Percentiles rank a stretch among this genome's conserved stretches.
Evolutionary conservation across 2,113 vertebrate species (phyloP).

Genomic region (Hepsetus odoe): DNA sequence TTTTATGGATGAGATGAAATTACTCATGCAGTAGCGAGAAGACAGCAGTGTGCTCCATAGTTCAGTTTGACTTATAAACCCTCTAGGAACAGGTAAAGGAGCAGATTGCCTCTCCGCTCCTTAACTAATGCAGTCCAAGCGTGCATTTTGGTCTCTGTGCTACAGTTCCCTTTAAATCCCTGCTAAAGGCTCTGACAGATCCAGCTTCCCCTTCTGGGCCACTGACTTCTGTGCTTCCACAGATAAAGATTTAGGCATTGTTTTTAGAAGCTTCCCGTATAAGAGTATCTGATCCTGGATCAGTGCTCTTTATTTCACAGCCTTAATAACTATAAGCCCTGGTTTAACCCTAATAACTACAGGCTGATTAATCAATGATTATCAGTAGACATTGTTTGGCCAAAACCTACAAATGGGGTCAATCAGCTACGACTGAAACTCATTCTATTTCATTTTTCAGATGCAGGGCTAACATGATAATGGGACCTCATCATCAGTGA

Average conservation of each 20-base stretch:
- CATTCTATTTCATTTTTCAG: no score
- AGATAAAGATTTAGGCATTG: slow-evolving; percentile 42
- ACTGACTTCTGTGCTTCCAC: slow-evolving; percentile 52
- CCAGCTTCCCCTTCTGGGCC: slow-evolving; percentile 55
- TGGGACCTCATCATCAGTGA: no score
- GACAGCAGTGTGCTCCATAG: not conserved
- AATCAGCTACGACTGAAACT: no score
- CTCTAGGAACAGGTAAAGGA: slow-evolving; percentile 14
- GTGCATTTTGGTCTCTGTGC: slow-evolving; percentile 51
- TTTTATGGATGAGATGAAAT: slow-evolving; percentile 14
- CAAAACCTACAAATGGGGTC: no score
- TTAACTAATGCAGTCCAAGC: slow-evolving; percentile 53
- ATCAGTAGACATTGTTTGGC: no score
- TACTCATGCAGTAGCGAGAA: slow-evolving; percentile 2
- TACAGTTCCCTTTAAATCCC: slow-evolving; percentile 50
- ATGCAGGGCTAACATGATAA: no score
- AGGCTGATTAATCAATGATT: no score
- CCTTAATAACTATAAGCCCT: no score
- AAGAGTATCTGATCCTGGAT: no score
- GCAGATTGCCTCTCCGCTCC: slow-evolving; percentile 37
- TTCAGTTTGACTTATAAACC: slow-evolving; percentile 10
- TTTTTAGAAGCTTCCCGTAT: no score
- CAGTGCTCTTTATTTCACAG: no score
- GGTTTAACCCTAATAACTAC: no score
- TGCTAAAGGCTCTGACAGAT: slow-evolving; percentile 63